A percentile compares a stretch with the other conserved stretches of the same genome.
phyloP scores from a whole-genome alignment of 2,113 vertebrate genomes.

The Ammodytes dubius region DNA sequence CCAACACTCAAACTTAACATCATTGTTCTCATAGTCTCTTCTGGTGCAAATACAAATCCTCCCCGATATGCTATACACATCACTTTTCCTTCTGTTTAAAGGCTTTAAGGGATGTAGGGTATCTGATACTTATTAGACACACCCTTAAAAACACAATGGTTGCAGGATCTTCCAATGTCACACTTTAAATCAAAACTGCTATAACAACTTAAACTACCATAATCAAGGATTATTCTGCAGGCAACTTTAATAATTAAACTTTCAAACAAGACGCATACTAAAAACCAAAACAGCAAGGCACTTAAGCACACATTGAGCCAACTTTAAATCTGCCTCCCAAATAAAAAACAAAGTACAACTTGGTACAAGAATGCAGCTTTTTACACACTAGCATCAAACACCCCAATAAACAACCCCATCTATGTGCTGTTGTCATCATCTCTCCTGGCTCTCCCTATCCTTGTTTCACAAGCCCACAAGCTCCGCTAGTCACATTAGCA shows the following conservation, averaged over 20 bases:
- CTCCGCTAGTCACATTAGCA: slow-evolving; percentile 81
- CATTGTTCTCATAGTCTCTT: background rate
- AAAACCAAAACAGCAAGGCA: background rate
- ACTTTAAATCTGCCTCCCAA: slow-evolving; percentile 36
- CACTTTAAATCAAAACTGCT: background rate
- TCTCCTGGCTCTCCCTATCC: slow-evolving; percentile 68
- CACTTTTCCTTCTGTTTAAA: background rate
- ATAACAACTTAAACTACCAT: background rate
- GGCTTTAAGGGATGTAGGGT: background rate
- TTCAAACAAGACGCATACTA: slow-evolving; percentile 13
- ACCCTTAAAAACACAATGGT: background rate
- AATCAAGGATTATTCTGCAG: background rate
- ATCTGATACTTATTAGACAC: background rate
- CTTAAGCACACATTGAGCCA: slow-evolving; percentile 7
- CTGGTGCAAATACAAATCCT: background rate
- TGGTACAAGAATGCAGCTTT: slow-evolving; percentile 62
- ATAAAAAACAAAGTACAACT: slow-evolving; percentile 55
- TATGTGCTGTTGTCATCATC: slow-evolving; percentile 75
- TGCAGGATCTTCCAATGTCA: background rate
- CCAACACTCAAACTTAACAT: background rate
- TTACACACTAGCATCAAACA: slow-evolving; percentile 58
- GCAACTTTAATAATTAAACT: slow-evolving; percentile 14
- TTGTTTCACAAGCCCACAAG: slow-evolving; percentile 78
- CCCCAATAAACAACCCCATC: slow-evolving; percentile 69
- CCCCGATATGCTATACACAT: background rate